A percentile compares a stretch with the other conserved stretches of the same genome.
Evolutionary conservation across 2,888 invertebrate genomes (phyloP).

Genomic region (Chrysomela aeneicollis): DNA sequence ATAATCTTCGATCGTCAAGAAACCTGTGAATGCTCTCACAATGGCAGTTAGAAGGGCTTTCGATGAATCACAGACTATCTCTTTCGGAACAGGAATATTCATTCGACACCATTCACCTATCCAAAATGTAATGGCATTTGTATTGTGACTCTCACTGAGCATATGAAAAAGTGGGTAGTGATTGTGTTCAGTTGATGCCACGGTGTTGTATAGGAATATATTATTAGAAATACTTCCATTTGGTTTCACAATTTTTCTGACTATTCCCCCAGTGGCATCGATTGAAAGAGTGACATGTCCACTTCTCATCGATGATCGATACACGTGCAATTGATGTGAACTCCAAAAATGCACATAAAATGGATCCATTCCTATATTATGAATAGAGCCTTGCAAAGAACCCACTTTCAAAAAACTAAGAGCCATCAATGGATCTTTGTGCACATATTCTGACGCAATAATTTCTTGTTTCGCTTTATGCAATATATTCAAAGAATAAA

Average conservation of each 20-base stretch:
- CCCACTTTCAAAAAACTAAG: neutral
- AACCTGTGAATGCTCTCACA: slow-evolving; percentile 8
- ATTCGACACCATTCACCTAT: neutral
- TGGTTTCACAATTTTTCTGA: neutral
- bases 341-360: slow-evolving; percentile 12
- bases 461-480: neutral
- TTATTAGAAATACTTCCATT: neutral
- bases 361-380: slow-evolving; percentile 12
- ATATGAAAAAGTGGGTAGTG: neutral
- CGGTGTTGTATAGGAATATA: slow-evolving; percentile 11
- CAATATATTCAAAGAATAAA: neutral
- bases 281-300: neutral
- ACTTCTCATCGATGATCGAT: neutral
- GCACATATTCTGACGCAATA: neutral
- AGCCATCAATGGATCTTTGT: neutral
- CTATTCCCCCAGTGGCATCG: slow-evolving; percentile 7
- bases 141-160: neutral
- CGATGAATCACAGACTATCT: slow-evolving; percentile 7
- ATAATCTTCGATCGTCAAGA: slow-evolving; percentile 3
- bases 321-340: neutral
- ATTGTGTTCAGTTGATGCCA: neutral
- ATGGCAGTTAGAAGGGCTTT: neutral
- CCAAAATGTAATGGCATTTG: neutral
- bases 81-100: neutral
- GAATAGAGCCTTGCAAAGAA: neutral